Conservation (phyloP, 2,113 vertebrate species). For the Gallinago media region DNA sequence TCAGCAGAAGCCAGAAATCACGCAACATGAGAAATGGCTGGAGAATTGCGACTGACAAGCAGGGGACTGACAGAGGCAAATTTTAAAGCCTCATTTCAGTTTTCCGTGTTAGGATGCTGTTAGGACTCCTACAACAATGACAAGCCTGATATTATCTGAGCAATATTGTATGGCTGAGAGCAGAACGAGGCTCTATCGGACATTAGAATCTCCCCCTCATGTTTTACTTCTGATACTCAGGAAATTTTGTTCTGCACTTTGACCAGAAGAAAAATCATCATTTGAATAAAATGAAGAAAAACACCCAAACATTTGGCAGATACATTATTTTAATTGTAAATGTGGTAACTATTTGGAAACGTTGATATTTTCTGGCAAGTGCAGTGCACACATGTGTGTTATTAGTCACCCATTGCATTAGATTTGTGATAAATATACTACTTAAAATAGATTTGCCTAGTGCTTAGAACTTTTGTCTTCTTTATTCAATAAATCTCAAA, state of each 20-base stretch:
- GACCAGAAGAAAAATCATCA: neutral
- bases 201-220: neutral
- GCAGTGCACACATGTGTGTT: conserved; percentile 8
- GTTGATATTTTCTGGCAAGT: conserved; percentile 48
- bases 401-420: conserved; percentile 46
- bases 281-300: conserved; percentile 45
- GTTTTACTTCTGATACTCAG: conserved; percentile 24
- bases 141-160: conserved; percentile 16
- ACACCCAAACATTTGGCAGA: conserved; percentile 31
- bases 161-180: neutral
- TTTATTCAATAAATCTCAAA: conserved; percentile 13
- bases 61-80: neutral
- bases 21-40: neutral
- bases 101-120: neutral
- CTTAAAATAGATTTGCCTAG: conserved; percentile 36
- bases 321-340: conserved; percentile 55
- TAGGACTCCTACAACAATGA: neutral
- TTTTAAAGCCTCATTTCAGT: conserved; percentile 9
- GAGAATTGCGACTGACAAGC: conserved; percentile 1
- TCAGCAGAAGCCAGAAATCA: neutral
- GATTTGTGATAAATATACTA: conserved; percentile 20
- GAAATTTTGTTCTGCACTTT: conserved; percentile 1
- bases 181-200: neutral
- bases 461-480: conserved; percentile 9
- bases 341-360: conserved; percentile 44